phyloP scores from a whole-genome alignment of 2,113 vertebrate genomes.

The Syngnathus scovelli region DNA sequence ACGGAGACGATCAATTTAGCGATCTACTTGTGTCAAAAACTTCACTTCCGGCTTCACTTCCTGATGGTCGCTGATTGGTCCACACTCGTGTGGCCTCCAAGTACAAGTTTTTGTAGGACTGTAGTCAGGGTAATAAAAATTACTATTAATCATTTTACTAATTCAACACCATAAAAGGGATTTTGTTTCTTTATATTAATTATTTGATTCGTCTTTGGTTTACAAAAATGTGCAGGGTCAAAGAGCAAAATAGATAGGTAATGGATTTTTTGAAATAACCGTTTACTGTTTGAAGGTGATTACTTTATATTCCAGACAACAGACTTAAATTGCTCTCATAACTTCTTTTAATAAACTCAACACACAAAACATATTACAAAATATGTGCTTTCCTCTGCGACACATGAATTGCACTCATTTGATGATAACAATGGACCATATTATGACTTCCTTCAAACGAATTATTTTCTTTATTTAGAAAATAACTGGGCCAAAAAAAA shows the following conservation, averaged over 20 bases:
- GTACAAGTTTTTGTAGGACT: neutral
- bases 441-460: slow-evolving; percentile 29
- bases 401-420: slow-evolving; percentile 63
- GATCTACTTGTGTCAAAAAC: neutral
- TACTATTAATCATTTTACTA: neutral
- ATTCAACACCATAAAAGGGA: neutral
- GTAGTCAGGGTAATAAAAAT: neutral
- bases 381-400: slow-evolving; percentile 72
- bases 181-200: neutral
- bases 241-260: neutral
- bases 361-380: slow-evolving; percentile 86
- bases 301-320: neutral
- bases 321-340: slow-evolving; percentile 71
- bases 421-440: slow-evolving; percentile 64
- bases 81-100: neutral
- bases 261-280: neutral
- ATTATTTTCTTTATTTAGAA: slow-evolving; percentile 63
- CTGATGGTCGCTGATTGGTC: neutral
- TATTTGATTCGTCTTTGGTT: neutral
- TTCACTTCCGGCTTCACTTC: neutral
- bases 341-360: slow-evolving; percentile 87
- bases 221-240: neutral
- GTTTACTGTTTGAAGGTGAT: neutral
- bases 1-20: neutral
- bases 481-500: slow-evolving; percentile 54